Conservation (phyloP, 2,797 vertebrate species). For the Rhodeus uyekii region DNA sequence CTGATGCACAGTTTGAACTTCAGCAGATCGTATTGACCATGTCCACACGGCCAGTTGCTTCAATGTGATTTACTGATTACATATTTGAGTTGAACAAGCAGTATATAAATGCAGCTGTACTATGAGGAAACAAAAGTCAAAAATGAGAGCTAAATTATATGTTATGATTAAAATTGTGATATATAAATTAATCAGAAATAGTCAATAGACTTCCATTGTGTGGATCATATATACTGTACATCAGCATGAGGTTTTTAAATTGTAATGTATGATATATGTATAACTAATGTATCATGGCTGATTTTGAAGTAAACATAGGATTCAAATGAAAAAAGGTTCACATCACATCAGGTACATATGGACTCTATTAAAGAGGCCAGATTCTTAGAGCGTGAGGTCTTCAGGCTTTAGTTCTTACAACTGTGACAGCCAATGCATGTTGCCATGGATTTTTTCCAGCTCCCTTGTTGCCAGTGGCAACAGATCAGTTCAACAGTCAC, state of each 20-base stretch:
- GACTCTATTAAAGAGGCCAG: constrained; percentile 20
- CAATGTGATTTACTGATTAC: background rate
- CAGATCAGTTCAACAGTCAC: constrained; percentile 56
- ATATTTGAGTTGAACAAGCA: background rate
- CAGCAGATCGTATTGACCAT: background rate
- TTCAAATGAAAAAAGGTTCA: background rate
- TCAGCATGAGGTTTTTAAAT: background rate
- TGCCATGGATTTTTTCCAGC: constrained; percentile 60
- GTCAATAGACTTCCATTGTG: background rate
- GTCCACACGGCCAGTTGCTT: background rate
- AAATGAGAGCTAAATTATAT: background rate
- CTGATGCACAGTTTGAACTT: background rate
- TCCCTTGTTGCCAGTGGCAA: constrained; percentile 62
- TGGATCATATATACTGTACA: background rate
- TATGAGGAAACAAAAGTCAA: background rate
- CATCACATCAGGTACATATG: constrained; percentile 30
- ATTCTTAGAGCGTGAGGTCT: constrained; percentile 26
- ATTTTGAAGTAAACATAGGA: constrained; percentile 20
- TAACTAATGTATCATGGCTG: constrained; percentile 9
- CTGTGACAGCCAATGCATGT: constrained; percentile 48
- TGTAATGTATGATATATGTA: background rate
- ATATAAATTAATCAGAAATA: background rate
- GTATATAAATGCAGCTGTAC: background rate
- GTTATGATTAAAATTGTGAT: background rate
- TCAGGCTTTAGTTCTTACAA: constrained; percentile 34